Evolutionary conservation across 2,888 invertebrate species (phyloP).

Genomic region (Lysandra coridon): DNA sequence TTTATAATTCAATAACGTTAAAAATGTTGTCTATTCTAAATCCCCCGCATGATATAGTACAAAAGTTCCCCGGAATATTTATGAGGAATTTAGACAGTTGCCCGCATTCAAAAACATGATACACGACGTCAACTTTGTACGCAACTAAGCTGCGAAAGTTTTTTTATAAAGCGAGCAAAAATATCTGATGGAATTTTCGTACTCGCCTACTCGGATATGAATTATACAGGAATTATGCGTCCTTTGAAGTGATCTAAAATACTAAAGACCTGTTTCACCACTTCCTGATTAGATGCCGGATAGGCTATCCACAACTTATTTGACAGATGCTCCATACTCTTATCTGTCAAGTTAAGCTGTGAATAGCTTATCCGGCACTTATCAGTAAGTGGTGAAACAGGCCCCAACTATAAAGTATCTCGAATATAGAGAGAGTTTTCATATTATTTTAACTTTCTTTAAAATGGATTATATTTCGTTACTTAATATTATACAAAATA

Average conservation of each 20-base stretch:
- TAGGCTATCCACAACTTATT: too few relatives aligned
- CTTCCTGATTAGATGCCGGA: too few relatives aligned
- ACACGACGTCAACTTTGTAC: constrained; percentile 13
- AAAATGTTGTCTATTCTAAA: constrained; percentile 12
- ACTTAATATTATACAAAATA: too few relatives aligned
- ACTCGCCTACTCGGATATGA: not conserved
- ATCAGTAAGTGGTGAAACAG: too few relatives aligned
- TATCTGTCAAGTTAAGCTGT: too few relatives aligned
- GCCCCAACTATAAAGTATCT: not conserved
- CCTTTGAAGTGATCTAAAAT: not conserved
- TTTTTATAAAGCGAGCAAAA: not conserved
- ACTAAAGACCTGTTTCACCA: not conserved
- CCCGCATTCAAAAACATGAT: constrained; percentile 20
- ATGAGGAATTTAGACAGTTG: constrained; percentile 21
- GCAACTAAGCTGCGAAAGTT: constrained; percentile 1
- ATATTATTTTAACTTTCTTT: too few relatives aligned
- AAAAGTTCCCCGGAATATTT: constrained; percentile 17
- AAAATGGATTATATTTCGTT: too few relatives aligned
- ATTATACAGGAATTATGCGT: constrained; percentile 1
- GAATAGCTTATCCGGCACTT: too few relatives aligned
- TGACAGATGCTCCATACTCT: too few relatives aligned
- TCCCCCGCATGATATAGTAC: constrained; percentile 15
- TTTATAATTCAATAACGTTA: constrained; percentile 7
- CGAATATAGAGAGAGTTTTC: too few relatives aligned
- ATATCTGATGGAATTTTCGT: not conserved